Evolutionary conservation across 2,113 vertebrate species (phyloP).

Genomic region (Barnardius zonarius): DNA sequence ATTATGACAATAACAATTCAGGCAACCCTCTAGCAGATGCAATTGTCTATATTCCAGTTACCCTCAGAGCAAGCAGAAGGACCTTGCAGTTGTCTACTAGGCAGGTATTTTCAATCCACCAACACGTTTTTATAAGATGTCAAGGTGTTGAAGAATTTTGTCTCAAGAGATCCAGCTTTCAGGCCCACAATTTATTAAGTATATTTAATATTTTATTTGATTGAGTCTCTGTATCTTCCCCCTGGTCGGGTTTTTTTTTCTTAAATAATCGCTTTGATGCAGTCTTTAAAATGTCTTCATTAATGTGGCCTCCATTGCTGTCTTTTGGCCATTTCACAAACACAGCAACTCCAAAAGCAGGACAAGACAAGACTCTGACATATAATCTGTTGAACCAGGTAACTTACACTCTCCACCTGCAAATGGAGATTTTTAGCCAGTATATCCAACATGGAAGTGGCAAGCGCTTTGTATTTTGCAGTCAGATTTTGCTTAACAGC

Average conservation of each 20-base stretch:
- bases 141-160: neutral
- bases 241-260: neutral
- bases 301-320: neutral
- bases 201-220: neutral
- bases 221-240: neutral
- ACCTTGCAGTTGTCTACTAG: neutral
- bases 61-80: neutral
- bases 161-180: neutral
- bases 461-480: conserved; percentile 78
- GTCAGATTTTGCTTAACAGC: conserved; percentile 78
- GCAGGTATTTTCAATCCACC: neutral
- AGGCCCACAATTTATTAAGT: neutral
- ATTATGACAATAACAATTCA: neutral
- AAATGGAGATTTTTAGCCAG: conserved; percentile 78
- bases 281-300: neutral
- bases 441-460: conserved; percentile 76
- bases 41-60: neutral
- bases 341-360: neutral
- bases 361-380: neutral
- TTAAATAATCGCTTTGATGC: neutral
- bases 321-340: neutral
- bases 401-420: conserved; percentile 80
- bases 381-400: neutral
- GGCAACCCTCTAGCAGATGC: neutral
- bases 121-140: neutral